A percentile compares a stretch with the other conserved stretches of the same genome.
phyloP scores from a whole-genome alignment of 2,113 vertebrate genomes.

The Cyprinodon variegatus region DNA sequence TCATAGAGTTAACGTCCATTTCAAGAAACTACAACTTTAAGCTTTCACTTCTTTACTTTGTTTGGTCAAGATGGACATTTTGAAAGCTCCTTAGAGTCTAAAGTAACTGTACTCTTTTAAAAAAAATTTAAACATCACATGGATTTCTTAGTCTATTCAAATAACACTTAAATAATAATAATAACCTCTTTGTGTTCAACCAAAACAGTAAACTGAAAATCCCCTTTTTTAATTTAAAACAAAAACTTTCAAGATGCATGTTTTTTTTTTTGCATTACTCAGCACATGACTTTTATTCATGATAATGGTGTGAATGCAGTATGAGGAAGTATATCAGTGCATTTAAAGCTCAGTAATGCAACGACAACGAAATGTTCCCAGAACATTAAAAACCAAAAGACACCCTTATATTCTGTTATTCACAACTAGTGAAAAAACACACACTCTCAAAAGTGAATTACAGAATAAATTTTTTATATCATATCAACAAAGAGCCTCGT shows the following conservation, averaged over 20 bases:
- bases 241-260: constrained; percentile 20
- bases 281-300: constrained; percentile 66
- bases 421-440: constrained; percentile 19
- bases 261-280: constrained; percentile 30
- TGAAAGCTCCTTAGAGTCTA: background rate
- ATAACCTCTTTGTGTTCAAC: background rate
- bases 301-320: constrained; percentile 55
- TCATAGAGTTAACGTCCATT: no score
- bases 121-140: background rate
- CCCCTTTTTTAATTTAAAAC: background rate
- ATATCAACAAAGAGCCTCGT: constrained; percentile 9
- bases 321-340: constrained; percentile 64
- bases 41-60: no score
- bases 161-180: background rate
- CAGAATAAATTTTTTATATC: background rate
- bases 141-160: background rate
- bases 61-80: no score
- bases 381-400: constrained; percentile 9
- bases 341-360: constrained; percentile 46
- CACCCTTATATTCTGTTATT: constrained; percentile 30
- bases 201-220: background rate
- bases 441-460: background rate
- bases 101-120: background rate
- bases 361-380: constrained; percentile 36
- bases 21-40: no score